These are phyloP conservation scores for Thomomys bottae DNA, from an alignment of 2,113 vertebrate genomes.

Conservation along the genomic window DNA sequence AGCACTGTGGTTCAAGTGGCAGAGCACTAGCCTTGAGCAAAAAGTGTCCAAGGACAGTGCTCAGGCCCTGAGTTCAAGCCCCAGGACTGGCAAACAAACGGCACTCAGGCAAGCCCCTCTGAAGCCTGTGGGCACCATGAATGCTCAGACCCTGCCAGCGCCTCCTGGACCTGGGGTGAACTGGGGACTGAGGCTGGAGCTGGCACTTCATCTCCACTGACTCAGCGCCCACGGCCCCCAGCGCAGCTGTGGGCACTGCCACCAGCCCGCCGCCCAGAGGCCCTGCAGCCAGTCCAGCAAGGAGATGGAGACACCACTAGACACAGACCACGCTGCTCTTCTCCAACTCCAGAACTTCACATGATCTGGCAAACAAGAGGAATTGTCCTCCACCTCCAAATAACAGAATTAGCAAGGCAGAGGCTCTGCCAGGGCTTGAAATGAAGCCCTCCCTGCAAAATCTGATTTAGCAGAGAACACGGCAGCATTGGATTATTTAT, in stretches of 20 bases:
- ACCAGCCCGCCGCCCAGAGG: too few relatives aligned
- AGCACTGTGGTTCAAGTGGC: too few relatives aligned
- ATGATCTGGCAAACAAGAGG: neutral
- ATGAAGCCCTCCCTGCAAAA: neutral
- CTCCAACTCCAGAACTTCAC: neutral
- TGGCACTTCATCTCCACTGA: neutral
- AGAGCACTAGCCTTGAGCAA: too few relatives aligned
- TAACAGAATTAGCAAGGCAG: neutral
- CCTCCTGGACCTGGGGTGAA: too few relatives aligned
- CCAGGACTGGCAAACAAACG: too few relatives aligned
- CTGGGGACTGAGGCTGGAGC: neutral
- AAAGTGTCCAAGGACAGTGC: too few relatives aligned
- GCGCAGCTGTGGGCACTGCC: too few relatives aligned
- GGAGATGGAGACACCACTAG: neutral
- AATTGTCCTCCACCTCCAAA: neutral
- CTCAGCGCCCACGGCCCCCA: too few relatives aligned
- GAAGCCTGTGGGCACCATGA: too few relatives aligned
- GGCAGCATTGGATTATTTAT: neutral
- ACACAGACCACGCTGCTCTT: neutral
- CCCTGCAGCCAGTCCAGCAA: neutral
- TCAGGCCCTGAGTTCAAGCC: too few relatives aligned
- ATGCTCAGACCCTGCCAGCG: too few relatives aligned
- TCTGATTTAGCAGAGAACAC: neutral
- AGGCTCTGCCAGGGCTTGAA: neutral
- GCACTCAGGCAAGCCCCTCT: too few relatives aligned